Base-by-base conservation (phyloP, 2,797 vertebrate species). In the Synanceia verrucosa region DNA sequence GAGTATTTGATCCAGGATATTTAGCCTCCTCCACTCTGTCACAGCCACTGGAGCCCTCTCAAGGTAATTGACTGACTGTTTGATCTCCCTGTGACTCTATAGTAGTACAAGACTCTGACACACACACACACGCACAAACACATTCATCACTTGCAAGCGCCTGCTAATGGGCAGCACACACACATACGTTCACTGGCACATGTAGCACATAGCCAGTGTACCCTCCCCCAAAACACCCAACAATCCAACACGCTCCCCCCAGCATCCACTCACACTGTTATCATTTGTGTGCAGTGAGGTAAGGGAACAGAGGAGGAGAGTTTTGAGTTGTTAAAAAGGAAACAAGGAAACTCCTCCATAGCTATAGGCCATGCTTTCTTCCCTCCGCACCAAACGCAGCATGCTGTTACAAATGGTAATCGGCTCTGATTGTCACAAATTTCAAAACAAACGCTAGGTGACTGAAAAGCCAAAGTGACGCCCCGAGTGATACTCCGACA, bases 401-500 rank as follows among this genome's bases (percentile, higher is more conserved):
- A 92, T 89, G 82, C 66, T 86, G 86, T 85, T 91, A 88, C 91
- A 92, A 90, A 93, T 91, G 91, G 86, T 88, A 94, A 95, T 94
- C 89, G 84, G 69, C 89, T 91, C 85, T 93, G 89, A 92, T 92
- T 90, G 92, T 89, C 90, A 93, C 93, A 91, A 86, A 85, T 94
- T 94, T 93, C 93, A 88, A 93, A 94, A 89, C 88, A 89, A 94
- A 91, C 85, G 89, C 88, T 90, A 93, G 91, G 90, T 94, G 93
- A 93, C 89, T 89, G 88, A 92, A 91, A 90, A 93, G 90, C 88
- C 92, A 94, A 92, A 92, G 91, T 89, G 89, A 88, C 78, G 90
- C 90, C 91, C 85, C 82, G 78, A 93, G 91, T 92, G 89, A 92
- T 90, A 90, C 88, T 92, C 81, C 36, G 70, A 89, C 86, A 90